Base-by-base conservation (phyloP, 2,888 invertebrate genomes). In the Rhodophaea formosa region DNA sequence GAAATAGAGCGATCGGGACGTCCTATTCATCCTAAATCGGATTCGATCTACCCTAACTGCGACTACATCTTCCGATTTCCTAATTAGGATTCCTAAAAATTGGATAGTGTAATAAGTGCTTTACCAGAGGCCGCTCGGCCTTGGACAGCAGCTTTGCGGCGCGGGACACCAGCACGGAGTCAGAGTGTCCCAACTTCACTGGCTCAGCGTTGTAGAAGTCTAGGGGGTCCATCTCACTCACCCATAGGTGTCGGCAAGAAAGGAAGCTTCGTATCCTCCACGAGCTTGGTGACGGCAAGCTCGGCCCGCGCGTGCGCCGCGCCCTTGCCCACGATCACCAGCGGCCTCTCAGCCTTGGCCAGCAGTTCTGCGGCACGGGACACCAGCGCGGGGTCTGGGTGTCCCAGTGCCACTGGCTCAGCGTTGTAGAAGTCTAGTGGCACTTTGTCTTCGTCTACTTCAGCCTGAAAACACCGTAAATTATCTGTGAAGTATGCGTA, bases 231-330 rank as follows among this genome's bases (percentile, higher is more conserved):
- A n/a, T n/a, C 61, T 68, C 6, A 3, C 35, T 73, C 93, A 78
- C 95, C 99, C 98, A 99, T 99, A 8, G 99, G 99, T 3, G 98
- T 98, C 0, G 98, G 96, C 65, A 99, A 88, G 87, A 98, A 98
- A 0, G 98, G 99, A 46, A 99, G 78, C 64, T 95, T 94, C 2
- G 95, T 95, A 15, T 88, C 86, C 10, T 93, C 88, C 8, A 99
- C 93, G 0, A 98, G 92, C 56, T 94, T 92, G 15, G 93, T 88
- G 23, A 97, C 82, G 56, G 94, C 92, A 0, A 92, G 87, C 80
- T 98, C 98, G 0, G 97, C 96, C 62, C 93, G 88, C 0, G 94
- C 94, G 79, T 97, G 97, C 15, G 96, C 96, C 15, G 96, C 95
- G 0, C 97, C 97, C 91, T 99, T 98, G 61, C 98, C 98, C 32